phyloP scores from a whole-genome alignment of 2,113 vertebrate genomes.

The Colaptes auratus region DNA sequence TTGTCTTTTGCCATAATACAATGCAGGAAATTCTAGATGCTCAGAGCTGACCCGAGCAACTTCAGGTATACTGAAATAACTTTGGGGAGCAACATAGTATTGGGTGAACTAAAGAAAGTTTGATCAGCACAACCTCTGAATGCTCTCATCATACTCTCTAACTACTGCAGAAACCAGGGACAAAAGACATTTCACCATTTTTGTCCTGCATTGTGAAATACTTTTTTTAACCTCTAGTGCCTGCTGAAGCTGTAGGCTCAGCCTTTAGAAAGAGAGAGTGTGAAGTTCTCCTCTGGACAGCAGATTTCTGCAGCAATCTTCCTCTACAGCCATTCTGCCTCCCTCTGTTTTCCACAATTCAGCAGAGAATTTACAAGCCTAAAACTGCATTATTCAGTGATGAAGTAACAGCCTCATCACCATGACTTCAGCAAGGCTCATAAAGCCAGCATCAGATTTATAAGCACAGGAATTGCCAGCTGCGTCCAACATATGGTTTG shows the following conservation, averaged over 20 bases:
- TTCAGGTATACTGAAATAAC: background rate
- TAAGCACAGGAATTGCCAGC: background rate
- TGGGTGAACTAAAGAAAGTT: background rate
- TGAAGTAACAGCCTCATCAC: conserved; percentile 55
- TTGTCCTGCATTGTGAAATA: background rate
- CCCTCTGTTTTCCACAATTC: background rate
- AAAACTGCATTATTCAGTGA: conserved; percentile 48
- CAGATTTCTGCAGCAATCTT: background rate
- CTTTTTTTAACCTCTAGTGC: background rate
- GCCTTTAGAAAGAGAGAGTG: background rate
- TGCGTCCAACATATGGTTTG: background rate
- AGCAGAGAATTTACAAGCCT: conserved; percentile 30
- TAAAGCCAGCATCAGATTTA: conserved; percentile 42
- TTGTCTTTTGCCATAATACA: background rate
- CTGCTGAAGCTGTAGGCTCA: background rate
- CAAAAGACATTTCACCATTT: background rate
- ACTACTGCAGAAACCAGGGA: background rate
- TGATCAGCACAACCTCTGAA: background rate
- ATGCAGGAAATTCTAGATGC: background rate
- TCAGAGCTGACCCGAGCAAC: background rate
- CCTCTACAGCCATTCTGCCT: background rate
- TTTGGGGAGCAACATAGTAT: background rate
- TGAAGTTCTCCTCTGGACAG: background rate
- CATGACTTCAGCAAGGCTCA: conserved; percentile 27
- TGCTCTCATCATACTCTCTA: background rate